These are phyloP conservation scores for Pituophis catenifer DNA, from an alignment of 2,113 vertebrate species.

Conservation along the genomic window DNA sequence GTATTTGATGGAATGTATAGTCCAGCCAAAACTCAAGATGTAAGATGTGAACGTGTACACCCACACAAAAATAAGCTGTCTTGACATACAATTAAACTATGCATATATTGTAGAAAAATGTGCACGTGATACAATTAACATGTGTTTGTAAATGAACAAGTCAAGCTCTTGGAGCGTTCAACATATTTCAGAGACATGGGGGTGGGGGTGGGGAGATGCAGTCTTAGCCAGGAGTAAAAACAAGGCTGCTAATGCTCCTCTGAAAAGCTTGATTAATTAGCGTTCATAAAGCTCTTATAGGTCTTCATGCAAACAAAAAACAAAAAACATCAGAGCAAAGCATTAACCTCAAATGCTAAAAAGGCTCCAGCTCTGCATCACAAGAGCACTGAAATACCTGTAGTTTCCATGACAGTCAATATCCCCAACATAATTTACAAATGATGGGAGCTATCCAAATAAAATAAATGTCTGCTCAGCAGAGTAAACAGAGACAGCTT, in stretches of 20 bases:
- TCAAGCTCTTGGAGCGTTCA: neutral
- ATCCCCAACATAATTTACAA: slow-evolving; percentile 49
- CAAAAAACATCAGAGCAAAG: slow-evolving; percentile 46
- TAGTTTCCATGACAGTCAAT: slow-evolving; percentile 57
- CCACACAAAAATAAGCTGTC: neutral
- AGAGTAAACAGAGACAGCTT: slow-evolving; percentile 67
- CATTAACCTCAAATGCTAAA: slow-evolving; percentile 63
- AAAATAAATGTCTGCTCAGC: slow-evolving; percentile 65
- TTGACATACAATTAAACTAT: neutral
- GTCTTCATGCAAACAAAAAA: slow-evolving; percentile 40
- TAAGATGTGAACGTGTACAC: neutral
- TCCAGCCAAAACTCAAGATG: neutral
- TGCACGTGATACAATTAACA: neutral
- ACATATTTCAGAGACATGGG: neutral
- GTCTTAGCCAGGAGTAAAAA: slow-evolving; percentile 27
- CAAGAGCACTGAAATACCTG: slow-evolving; percentile 54
- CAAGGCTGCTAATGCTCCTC: slow-evolving; percentile 42
- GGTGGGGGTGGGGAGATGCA: neutral
- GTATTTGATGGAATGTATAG: neutral
- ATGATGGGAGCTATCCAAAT: slow-evolving; percentile 55
- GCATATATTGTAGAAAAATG: neutral
- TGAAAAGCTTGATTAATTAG: slow-evolving; percentile 65
- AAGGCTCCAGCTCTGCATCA: slow-evolving; percentile 41
- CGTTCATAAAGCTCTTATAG: slow-evolving; percentile 56
- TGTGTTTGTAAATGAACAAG: slow-evolving; percentile 1